A percentile compares a stretch with the other conserved stretches of the same genome.
These are phyloP conservation scores for Theodoxus fluviatilis DNA, from an alignment of 2,888 invertebrate genomes.

Conservation along the genomic window DNA sequence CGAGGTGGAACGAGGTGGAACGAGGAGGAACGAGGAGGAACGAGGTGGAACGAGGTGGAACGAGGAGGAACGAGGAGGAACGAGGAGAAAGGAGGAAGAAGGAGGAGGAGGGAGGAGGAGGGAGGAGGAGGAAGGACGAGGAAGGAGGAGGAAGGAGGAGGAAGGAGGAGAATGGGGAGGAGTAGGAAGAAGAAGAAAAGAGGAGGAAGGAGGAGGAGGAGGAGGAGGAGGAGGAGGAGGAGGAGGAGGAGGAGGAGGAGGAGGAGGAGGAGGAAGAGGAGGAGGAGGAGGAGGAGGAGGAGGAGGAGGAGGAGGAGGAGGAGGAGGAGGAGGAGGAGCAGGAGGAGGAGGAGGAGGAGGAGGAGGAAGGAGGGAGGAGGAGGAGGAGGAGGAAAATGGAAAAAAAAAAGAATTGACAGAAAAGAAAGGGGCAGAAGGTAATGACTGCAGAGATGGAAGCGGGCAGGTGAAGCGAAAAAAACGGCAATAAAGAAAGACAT, in stretches of 20 bases:
- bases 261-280: not conserved
- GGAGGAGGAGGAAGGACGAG: not conserved
- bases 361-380: constrained; percentile 16
- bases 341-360: constrained; percentile 28
- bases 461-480: too few relatives aligned
- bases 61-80: constrained; percentile 30
- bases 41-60: constrained; percentile 24
- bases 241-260: not conserved
- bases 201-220: not conserved
- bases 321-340: constrained; percentile 29
- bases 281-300: not conserved
- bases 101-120: too few relatives aligned
- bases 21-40: not conserved
- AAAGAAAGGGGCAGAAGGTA: not conserved
- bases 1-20: not conserved
- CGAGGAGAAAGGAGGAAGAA: not conserved
- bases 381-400: too few relatives aligned
- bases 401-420: not conserved
- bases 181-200: not conserved
- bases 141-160: not conserved
- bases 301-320: constrained; percentile 22
- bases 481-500: too few relatives aligned
- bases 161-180: not conserved
- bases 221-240: too few relatives aligned
- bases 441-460: too few relatives aligned